Evolutionary conservation across 2,888 invertebrate species (phyloP).

Genomic region (Acleris laterana): DNA sequence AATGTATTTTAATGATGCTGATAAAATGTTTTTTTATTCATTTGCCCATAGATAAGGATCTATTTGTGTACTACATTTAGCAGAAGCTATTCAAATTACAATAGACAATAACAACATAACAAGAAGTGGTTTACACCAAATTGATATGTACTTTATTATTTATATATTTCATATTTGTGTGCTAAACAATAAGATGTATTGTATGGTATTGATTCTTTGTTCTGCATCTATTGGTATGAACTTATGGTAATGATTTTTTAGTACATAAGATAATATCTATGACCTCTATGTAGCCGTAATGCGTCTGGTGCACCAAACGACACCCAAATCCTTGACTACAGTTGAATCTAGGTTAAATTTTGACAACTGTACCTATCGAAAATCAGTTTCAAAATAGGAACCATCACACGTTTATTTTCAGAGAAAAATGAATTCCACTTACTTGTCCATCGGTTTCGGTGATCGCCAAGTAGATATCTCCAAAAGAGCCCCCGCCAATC

Average conservation of each 20-base stretch:
- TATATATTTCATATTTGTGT: background rate
- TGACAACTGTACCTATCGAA: slow-evolving; percentile 29
- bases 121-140: too few relatives aligned
- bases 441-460: slow-evolving; percentile 94
- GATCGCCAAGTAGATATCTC: slow-evolving; percentile 97
- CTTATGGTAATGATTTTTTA: slow-evolving; percentile 11
- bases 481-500: slow-evolving; percentile 98
- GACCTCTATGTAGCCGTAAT: slow-evolving; percentile 25
- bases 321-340: slow-evolving; percentile 33
- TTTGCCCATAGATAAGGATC: too few relatives aligned
- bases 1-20: too few relatives aligned
- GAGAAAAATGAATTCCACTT: slow-evolving; percentile 54
- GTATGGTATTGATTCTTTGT: slow-evolving; percentile 15
- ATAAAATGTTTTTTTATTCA: too few relatives aligned
- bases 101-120: too few relatives aligned
- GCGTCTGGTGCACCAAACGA: slow-evolving; percentile 17
- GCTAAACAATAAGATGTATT: slow-evolving; percentile 4
- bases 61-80: too few relatives aligned
- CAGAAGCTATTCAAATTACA: too few relatives aligned
- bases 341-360: slow-evolving; percentile 36
- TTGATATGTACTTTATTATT: too few relatives aligned
- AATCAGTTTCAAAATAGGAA: slow-evolving; percentile 28
- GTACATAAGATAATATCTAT: slow-evolving; percentile 18
- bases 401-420: slow-evolving; percentile 38
- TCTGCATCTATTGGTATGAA: slow-evolving; percentile 3